A percentile compares a stretch with the other conserved stretches of the same genome.
These are phyloP conservation scores for Dolichotis patagonum DNA, from an alignment of 2,113 vertebrate species.

Conservation along the genomic window DNA sequence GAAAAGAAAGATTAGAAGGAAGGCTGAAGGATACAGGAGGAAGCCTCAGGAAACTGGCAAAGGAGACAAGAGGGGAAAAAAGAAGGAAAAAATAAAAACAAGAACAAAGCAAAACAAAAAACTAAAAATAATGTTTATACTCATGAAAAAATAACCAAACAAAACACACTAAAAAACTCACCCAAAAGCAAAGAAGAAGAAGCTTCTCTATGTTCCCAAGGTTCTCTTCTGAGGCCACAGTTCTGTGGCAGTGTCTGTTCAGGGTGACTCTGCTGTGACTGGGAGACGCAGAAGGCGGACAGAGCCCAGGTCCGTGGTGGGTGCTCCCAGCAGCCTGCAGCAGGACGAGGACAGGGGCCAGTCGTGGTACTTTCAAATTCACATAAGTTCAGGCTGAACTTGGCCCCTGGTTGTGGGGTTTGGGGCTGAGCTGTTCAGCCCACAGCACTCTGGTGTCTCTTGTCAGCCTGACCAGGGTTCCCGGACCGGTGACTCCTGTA, in stretches of 20 bases:
- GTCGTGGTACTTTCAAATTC: not conserved
- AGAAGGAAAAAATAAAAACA: not conserved
- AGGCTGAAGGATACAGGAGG: not conserved
- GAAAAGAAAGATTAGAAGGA: not conserved
- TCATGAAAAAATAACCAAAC: no score
- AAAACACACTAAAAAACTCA: not conserved
- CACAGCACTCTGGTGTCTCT: not conserved
- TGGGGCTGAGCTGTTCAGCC: not conserved
- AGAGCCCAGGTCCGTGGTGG: not conserved
- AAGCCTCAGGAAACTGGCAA: not conserved
- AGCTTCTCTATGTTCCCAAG: not conserved
- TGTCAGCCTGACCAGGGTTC: not conserved
- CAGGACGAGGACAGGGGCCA: not conserved
- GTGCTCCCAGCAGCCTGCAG: not conserved
- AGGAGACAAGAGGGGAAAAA: not conserved
- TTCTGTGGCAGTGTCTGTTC: not conserved
- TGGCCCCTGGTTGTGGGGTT: not conserved
- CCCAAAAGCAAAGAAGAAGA: not conserved
- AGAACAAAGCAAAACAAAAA: not conserved
- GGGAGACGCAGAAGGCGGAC: not conserved
- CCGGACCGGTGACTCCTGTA: not conserved
- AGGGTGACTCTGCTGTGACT: not conserved
- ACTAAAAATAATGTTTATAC: not conserved
- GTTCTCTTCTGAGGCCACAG: not conserved
- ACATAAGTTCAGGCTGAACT: not conserved